These are phyloP conservation scores for Chloroceryle aenea DNA, from an alignment of 2,113 vertebrate species.

Conservation along the genomic window DNA sequence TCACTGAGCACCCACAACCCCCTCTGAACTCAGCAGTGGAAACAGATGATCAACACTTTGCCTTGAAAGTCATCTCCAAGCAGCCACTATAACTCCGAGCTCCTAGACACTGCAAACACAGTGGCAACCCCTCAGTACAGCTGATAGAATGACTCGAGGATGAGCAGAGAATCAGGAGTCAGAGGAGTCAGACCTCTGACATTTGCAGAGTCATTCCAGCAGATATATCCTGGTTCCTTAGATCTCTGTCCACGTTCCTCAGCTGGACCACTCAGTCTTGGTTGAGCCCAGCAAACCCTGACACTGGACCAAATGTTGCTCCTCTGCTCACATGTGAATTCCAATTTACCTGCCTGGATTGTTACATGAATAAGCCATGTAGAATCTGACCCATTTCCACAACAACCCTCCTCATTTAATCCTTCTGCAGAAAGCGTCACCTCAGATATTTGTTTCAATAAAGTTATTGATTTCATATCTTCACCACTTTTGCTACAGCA, in stretches of 20 bases:
- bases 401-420: neutral
- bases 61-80: neutral
- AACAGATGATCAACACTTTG: neutral
- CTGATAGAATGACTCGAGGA: neutral
- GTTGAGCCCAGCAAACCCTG: neutral
- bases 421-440: neutral
- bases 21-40: neutral
- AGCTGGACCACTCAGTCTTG: fast-evolving
- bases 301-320: neutral
- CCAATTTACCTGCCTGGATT: neutral
- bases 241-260: neutral
- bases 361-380: neutral
- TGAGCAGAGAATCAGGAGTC: neutral
- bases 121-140: fast-evolving
- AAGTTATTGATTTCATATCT: conserved; percentile 68
- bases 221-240: neutral
- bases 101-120: neutral
- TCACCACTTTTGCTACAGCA: conserved; percentile 29
- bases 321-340: neutral
- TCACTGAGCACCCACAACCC: neutral
- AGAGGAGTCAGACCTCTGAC: neutral
- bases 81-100: neutral
- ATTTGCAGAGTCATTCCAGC: neutral
- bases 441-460: conserved; percentile 35
- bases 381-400: neutral